Evolutionary conservation across 2,797 vertebrate genomes (phyloP).

Genomic region (Ibycter americanus): DNA sequence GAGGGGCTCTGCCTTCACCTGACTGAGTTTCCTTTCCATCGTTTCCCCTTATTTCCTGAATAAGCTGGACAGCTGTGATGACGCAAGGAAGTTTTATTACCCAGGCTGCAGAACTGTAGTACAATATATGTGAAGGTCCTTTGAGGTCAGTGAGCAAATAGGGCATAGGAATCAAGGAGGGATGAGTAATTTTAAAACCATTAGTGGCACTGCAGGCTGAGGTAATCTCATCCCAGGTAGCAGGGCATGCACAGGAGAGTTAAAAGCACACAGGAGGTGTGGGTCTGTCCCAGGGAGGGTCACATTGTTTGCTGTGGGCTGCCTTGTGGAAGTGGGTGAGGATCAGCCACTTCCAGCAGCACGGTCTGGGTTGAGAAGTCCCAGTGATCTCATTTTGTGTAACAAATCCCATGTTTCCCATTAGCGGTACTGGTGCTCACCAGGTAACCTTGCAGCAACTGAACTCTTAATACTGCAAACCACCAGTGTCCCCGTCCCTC

Average conservation of each 20-base stretch:
- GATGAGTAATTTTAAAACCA: not conserved
- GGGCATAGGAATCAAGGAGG: not conserved
- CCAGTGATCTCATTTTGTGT: not conserved
- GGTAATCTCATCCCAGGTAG: not conserved
- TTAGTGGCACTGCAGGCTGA: not conserved
- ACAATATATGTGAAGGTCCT: not conserved
- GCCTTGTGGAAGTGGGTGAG: not conserved
- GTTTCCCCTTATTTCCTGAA: not conserved
- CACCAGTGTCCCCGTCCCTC: not conserved
- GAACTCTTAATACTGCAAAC: not conserved
- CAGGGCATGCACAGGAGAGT: not conserved
- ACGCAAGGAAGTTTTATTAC: not conserved
- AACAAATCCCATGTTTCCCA: not conserved
- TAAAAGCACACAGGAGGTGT: not conserved
- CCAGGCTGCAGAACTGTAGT: not conserved
- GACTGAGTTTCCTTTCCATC: not conserved
- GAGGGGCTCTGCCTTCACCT: not conserved
- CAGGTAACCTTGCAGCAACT: not conserved
- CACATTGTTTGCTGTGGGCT: accelerated
- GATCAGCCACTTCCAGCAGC: not conserved
- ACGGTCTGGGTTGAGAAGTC: not conserved
- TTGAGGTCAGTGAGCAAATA: not conserved
- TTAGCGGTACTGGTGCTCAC: no score
- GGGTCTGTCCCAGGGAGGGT: not conserved
- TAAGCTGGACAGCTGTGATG: not conserved